Conservation (phyloP, 2,888 invertebrate species). For the Cerastis rubricosa region DNA sequence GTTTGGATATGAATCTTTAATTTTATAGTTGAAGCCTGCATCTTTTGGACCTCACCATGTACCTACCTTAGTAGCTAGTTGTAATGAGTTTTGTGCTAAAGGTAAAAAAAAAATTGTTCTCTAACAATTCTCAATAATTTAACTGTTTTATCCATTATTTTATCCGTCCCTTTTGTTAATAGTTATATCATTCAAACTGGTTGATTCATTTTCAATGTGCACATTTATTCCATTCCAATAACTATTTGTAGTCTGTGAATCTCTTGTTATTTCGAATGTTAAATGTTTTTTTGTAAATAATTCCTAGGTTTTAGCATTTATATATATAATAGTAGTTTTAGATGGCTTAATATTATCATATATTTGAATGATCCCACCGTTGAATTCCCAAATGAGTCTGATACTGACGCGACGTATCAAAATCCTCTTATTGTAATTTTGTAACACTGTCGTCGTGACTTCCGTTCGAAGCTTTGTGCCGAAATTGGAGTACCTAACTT, state of each 20-base stretch:
- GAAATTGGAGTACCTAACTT: not conserved
- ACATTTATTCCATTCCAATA: not conserved
- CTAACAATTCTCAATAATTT: not conserved
- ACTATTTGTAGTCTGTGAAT: slow-evolving; percentile 3
- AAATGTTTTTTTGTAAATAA: slow-evolving; percentile 18
- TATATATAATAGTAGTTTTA: not conserved
- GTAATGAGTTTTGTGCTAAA: not conserved
- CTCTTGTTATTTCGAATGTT: not conserved
- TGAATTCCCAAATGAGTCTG: not conserved
- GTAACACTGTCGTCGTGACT: not conserved
- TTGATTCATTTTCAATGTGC: not conserved
- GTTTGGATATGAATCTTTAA: no score
- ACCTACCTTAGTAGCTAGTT: no score
- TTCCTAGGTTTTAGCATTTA: not conserved
- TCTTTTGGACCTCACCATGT: no score
- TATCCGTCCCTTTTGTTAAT: slow-evolving; percentile 42
- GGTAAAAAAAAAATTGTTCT: not conserved
- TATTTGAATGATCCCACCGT: slow-evolving; percentile 23
- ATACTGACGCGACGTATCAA: not conserved
- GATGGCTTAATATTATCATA: not conserved
- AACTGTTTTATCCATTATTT: not conserved
- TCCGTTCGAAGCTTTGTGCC: not conserved
- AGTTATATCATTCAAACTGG: not conserved
- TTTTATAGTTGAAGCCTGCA: no score
- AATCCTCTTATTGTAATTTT: not conserved